Evolutionary conservation across 2,797 vertebrate species (phyloP), one percentile per base, ranked within the genome.

Genomic region (Distichodus sexfasciatus): DNA sequence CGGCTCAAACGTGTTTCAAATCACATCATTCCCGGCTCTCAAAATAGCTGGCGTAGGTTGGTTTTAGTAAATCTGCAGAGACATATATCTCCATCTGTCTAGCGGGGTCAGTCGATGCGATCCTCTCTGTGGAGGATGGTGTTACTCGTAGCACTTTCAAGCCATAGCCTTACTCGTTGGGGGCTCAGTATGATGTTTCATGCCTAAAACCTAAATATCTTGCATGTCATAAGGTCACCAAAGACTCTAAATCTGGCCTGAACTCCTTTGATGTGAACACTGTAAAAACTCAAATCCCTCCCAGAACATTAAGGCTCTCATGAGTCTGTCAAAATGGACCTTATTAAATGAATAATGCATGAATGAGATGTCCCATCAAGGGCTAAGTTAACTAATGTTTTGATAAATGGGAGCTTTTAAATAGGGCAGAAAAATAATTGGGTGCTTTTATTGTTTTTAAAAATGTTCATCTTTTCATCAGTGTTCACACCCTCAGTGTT

Each of bases 341-440:
- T 23, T 60, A n/a, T n/a, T n/a, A 55, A 40, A 59, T 76, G 60
- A 76, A 76, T 76, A 69, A 73, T 73, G 60, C 26, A 72, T 72
- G 53, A 72, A 35, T 53, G 70, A 76, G 60, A 76, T 36, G 53
- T 43, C 53, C 54, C 54, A 69, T 72, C 75, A 76, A 69, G 51
- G 57, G 7, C 19, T 0, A 19, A 66, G 70, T 65, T 72, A 61
- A 72, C 53, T 23, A 60, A 66, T 76, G 54, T 72, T 66, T 76
- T 69, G 59, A 69, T 66, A 72, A 69, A 69, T 72, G 59, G 47
- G 64, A 72, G 33, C 17, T 50, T 62, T 50, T 35, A 40, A 62
- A 63, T 57, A 51, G 19, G 66, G 58, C 46, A 15, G 38, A 24
- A 43, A 60, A 8, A 58, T 8, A 65, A 69, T 31, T 33, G 8